phyloP scores from a whole-genome alignment of 2,113 vertebrate genomes.

The Actenoides hombroni region DNA sequence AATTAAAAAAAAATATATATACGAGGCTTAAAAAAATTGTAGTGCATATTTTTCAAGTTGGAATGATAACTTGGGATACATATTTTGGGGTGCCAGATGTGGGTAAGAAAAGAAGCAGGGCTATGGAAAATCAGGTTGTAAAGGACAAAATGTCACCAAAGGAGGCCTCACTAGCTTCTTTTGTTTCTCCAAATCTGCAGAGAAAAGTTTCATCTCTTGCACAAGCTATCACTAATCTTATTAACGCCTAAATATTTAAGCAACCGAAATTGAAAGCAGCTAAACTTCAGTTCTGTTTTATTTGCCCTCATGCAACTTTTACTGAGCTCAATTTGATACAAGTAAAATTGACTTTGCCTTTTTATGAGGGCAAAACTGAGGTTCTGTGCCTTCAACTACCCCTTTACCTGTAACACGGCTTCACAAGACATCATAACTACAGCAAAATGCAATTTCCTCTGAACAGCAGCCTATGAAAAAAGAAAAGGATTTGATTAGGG shows the following conservation, averaged over 20 bases:
- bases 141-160: neutral
- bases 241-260: neutral
- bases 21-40: neutral
- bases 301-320: neutral
- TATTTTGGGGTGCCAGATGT: neutral
- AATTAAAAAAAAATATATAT: neutral
- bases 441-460: conserved; percentile 12
- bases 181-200: neutral
- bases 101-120: neutral
- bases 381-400: neutral
- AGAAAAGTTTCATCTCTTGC: neutral
- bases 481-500: conserved; percentile 23
- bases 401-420: neutral
- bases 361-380: neutral
- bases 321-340: neutral
- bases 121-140: neutral
- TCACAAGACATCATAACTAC: conserved; percentile 1
- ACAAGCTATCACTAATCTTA: neutral
- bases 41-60: neutral
- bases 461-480: neutral
- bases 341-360: neutral
- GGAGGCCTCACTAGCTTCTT: neutral
- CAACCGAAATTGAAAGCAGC: neutral
- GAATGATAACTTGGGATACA: neutral
- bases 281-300: neutral